phyloP scores from a whole-genome alignment of 2,888 invertebrate genomes.

The Loripinus fragilis region DNA sequence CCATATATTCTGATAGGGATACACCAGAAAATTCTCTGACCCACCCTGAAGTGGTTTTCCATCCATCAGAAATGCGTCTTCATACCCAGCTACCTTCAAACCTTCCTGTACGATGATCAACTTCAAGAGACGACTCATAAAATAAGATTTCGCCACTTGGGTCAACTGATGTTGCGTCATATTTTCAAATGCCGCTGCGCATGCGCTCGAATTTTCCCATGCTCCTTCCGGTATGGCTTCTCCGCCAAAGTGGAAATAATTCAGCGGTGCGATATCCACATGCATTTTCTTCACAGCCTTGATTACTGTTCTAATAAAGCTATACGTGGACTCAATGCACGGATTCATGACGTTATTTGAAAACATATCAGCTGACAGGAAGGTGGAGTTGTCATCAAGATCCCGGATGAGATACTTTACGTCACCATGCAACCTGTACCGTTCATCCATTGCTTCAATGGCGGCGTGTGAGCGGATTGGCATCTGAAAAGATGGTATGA shows the following conservation, averaged over 20 bases:
- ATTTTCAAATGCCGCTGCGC: constrained; percentile 61
- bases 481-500: constrained; percentile 79
- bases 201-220: constrained; percentile 75
- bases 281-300: constrained; percentile 65
- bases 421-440: constrained; percentile 60
- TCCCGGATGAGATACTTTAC: constrained; percentile 60
- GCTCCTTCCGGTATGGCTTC: constrained; percentile 76
- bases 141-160: constrained; percentile 61
- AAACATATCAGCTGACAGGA: constrained; percentile 77
- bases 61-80: constrained; percentile 59
- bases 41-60: constrained; percentile 57
- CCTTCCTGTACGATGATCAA: constrained; percentile 55
- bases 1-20: constrained; percentile 75
- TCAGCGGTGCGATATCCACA: constrained; percentile 64
- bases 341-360: constrained; percentile 79
- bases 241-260: constrained; percentile 77
- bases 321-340: constrained; percentile 76
- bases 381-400: constrained; percentile 57
- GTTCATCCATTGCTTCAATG: constrained; percentile 74
- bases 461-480: constrained; percentile 79
- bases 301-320: constrained; percentile 76
- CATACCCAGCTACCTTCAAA: constrained; percentile 58
- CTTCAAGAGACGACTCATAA: constrained; percentile 61
- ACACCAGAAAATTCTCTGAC: constrained; percentile 56
- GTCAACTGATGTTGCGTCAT: constrained; percentile 43